Evolutionary conservation across 2,113 vertebrate genomes (phyloP).

Genomic region (Rhynchomys soricoides): DNA sequence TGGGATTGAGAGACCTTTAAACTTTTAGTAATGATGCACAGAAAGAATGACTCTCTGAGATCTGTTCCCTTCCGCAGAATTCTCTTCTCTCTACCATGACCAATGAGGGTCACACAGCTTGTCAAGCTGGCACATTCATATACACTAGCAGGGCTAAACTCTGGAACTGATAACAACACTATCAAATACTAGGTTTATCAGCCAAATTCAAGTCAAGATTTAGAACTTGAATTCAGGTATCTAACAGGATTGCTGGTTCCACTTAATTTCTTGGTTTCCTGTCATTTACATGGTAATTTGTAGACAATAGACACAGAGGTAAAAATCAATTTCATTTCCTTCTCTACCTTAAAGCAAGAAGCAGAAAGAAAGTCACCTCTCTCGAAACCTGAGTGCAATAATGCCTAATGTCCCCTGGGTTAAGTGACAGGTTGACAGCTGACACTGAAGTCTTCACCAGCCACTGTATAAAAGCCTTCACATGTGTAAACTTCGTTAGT

Average conservation of each 20-base stretch:
- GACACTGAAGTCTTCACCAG: background rate
- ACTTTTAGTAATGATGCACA: background rate
- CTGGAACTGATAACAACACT: background rate
- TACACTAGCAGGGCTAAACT: background rate
- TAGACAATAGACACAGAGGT: background rate
- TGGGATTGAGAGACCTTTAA: background rate
- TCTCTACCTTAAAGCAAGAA: background rate
- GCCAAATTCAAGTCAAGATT: constrained; percentile 12
- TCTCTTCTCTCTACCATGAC: background rate
- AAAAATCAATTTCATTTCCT: background rate
- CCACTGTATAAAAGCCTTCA: background rate
- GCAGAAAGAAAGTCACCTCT: background rate
- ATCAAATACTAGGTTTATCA: background rate
- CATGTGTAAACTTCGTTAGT: background rate
- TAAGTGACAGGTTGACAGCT: background rate
- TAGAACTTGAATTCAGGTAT: constrained; percentile 31
- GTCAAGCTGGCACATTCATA: background rate
- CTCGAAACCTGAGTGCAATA: background rate
- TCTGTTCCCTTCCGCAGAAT: background rate
- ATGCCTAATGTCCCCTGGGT: background rate
- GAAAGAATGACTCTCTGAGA: background rate
- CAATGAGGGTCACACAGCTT: background rate
- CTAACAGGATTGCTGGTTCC: background rate
- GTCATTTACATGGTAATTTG: background rate
- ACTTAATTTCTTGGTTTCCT: constrained; percentile 18